Base-by-base conservation (phyloP, 2,113 vertebrate species). In the Tricholaema leucomelas region DNA sequence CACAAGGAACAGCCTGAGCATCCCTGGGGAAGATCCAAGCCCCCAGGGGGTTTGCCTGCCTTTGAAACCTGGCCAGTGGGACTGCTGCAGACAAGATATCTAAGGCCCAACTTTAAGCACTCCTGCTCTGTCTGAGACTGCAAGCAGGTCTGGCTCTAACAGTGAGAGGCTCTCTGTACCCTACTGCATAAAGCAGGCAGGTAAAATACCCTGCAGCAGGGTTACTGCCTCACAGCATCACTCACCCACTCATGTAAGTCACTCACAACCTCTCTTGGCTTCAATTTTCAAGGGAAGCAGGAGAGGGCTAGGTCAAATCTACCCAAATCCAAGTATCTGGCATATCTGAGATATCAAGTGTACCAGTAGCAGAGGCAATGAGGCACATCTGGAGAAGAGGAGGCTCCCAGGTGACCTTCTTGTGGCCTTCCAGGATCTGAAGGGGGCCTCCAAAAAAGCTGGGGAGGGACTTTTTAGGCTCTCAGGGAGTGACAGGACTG, bases 41-140 rank as follows among this genome's bases (percentile, higher is more conserved):
- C 13, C n/a, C 35, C 13, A 42, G 1, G 0, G 3, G 42, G 27
- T 38, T 42, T 10, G 19, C 8, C 4, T 0, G 0, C 28, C 60
- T 25, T 46, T 36, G 9, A 73, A 88, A 70, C 6, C 12, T 67
- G 20, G 12, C 36, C 7, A 8, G n/a, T 44, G 20, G 69, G 23
- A 54, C 15, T 0, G 1, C 31, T 20, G 33, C 21, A 18, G 15
- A 6, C 0, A 5, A 78, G n/a, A 71, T 12, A 64, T 50, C 35
- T 13, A 21, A 78, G n/a, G 16, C 8, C 23, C n/a, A 61, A 23
- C 25, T 77, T 56, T 17, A 89, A 80, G 12, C 7, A 28, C 11
- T 52, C 31, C 21, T 42, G 28, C 15, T 74, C 70, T 40, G 16
- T 3, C 21, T 46, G 38, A 83, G 85, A 76, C 17, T n/a, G 15